These are phyloP conservation scores for Drosophila malerkotliana DNA, from an alignment of 1,140 invertebrate species.

Conservation along the genomic window DNA sequence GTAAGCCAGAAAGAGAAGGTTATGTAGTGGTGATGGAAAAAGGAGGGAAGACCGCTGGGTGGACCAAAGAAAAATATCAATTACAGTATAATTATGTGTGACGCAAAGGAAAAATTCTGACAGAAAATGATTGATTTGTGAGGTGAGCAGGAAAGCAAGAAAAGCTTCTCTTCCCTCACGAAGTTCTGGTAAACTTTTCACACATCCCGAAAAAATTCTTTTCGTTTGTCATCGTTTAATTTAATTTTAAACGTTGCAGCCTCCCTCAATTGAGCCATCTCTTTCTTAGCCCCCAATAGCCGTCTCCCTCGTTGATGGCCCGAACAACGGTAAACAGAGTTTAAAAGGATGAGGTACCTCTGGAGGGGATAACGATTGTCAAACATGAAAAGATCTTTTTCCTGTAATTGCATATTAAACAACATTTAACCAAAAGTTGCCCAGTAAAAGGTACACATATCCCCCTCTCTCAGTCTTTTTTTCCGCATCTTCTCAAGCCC, in stretches of 20 bases:
- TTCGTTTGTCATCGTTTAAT: constrained; percentile 79
- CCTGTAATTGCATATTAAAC: constrained; percentile 80
- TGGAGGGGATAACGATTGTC: constrained; percentile 24
- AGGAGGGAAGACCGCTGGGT: not conserved
- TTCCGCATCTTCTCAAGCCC: not conserved
- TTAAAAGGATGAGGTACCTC: not conserved
- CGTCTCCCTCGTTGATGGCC: constrained; percentile 50
- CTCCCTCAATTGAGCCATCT: constrained; percentile 9
- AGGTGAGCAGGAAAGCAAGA: constrained; percentile 23
- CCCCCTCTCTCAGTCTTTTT: constrained; percentile 1
- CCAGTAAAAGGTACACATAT: constrained; percentile 53
- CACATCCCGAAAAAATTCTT: constrained; percentile 61
- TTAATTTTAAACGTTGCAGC: constrained; percentile 69
- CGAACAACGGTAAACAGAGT: constrained; percentile 58
- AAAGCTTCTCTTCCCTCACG: constrained; percentile 29
- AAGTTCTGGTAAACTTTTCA: constrained; percentile 47
- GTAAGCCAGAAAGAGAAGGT: constrained; percentile 23
- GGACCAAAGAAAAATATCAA: constrained; percentile 64
- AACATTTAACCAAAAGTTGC: constrained; percentile 70
- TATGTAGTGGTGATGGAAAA: not conserved
- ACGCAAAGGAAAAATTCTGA: constrained; percentile 65
- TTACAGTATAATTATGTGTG: constrained; percentile 82
- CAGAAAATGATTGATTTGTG: constrained; percentile 78
- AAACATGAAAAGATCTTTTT: constrained; percentile 56
- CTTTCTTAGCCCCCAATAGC: not conserved